A percentile compares a stretch with the other conserved stretches of the same genome.
Evolutionary conservation across 2,888 invertebrate genomes (phyloP).

Genomic region (Aphidius colemani): DNA sequence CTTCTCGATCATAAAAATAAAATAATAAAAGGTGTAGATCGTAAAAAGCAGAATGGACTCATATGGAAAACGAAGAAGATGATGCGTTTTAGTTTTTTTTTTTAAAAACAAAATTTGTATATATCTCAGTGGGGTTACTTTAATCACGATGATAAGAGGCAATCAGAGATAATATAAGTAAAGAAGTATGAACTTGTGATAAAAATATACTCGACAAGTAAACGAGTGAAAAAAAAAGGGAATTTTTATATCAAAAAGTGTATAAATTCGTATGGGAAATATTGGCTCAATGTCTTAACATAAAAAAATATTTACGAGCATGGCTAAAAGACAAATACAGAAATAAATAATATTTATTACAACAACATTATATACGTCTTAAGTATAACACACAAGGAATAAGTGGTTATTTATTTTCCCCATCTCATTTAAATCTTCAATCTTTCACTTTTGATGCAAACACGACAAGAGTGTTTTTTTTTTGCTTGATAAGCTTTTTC

Average conservation of each 20-base stretch:
- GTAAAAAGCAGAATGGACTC: constrained; percentile 17
- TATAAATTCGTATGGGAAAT: not conserved
- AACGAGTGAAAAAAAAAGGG: constrained; percentile 17
- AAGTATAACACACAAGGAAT: not conserved
- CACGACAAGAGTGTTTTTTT: too few relatives aligned
- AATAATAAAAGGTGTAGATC: constrained; percentile 16
- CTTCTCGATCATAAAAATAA: constrained; percentile 20
- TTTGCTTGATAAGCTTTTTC: too few relatives aligned
- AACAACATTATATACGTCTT: too few relatives aligned
- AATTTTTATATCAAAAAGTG: too few relatives aligned
- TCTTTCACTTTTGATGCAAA: too few relatives aligned
- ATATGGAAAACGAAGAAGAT: constrained; percentile 23
- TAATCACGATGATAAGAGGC: constrained; percentile 35
- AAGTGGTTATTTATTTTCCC: not conserved
- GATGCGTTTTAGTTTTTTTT: constrained; percentile 17
- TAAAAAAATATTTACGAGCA: constrained; percentile 5
- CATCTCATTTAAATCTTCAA: not conserved
- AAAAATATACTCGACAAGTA: too few relatives aligned
- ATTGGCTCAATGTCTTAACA: not conserved
- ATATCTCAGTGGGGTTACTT: constrained; percentile 29
- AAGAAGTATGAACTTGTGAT: constrained; percentile 1
- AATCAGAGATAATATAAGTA: constrained; percentile 31
- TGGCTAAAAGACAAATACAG: not conserved
- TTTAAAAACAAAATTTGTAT: not conserved
- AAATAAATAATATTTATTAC: too few relatives aligned